phyloP scores from a whole-genome alignment of 92 coral and sea anemone genomes.

The Chrysogorgia sp. region DNA sequence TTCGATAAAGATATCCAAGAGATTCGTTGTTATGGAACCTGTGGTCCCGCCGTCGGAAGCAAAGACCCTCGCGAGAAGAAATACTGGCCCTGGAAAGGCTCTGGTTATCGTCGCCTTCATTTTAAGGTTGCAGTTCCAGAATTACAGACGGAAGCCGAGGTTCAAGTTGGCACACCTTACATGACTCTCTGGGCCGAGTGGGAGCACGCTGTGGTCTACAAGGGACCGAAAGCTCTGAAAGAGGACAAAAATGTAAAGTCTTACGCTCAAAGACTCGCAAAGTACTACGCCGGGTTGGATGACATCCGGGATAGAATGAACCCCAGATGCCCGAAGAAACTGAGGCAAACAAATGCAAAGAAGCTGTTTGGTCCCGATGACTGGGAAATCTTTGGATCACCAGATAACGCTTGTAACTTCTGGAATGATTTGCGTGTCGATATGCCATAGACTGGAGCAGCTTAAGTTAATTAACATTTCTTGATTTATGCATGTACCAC shows the following conservation, averaged over 20 bases:
- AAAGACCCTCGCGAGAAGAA: constrained; percentile 23
- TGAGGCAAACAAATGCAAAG: not conserved
- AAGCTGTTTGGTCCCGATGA: not conserved
- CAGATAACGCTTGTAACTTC: not conserved
- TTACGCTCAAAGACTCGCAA: constrained; percentile 38
- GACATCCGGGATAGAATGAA: constrained; percentile 32
- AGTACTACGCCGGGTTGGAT: constrained; percentile 50
- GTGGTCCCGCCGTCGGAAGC: constrained; percentile 45
- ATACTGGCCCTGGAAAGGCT: constrained; percentile 54
- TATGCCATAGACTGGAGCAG: no score
- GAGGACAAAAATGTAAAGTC: constrained; percentile 8
- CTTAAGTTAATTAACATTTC: no score
- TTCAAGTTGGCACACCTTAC: constrained; percentile 58
- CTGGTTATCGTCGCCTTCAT: constrained; percentile 57
- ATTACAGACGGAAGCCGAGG: constrained; percentile 34
- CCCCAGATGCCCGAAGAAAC: constrained; percentile 23
- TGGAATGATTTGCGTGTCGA: constrained; percentile 38
- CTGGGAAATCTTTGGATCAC: not conserved
- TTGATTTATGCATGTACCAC: no score
- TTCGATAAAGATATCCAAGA: constrained; percentile 18
- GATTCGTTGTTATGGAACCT: constrained; percentile 53
- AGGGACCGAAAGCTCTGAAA: constrained; percentile 36
- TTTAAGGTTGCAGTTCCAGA: constrained; percentile 35
- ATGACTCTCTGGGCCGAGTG: constrained; percentile 63
- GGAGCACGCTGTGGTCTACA: constrained; percentile 49